Base-by-base conservation (phyloP, 2,888 invertebrate genomes). In the Oscheius sp. region DNA sequence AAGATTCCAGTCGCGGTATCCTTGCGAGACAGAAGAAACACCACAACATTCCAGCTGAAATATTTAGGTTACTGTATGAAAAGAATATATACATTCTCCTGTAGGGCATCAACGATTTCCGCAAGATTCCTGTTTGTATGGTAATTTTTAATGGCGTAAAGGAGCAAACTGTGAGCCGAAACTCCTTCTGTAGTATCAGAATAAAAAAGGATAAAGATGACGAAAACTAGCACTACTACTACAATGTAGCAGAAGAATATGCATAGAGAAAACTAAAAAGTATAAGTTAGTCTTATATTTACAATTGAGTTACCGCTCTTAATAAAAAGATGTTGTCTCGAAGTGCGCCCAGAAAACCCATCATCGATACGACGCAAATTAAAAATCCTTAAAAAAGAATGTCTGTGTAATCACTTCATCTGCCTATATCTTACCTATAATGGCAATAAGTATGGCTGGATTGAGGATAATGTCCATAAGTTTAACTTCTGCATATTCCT, bases 31-130 rank as follows among this genome's bases (percentile, higher is more conserved):
- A 0, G 88, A 88, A 0, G 85, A 84, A 1, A 89, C 88, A 13
- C 90, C 90, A 75, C 90, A 90, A 74, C 90, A 90, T 64, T 88
- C 84, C 52, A 90, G 78, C 90, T 90, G 84, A 63, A 86, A 78
- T 21, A 59, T 29, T 6, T 23, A 2, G 35, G 12, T 59, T 35
- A 59, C 7, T 35, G 13, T 16, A 35, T 25, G 12, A 27, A 56
- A 25, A 29, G 5, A 21, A 27, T 13, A 61, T 45, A 3, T 53
- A 88, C 88, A 78, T 88, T 85, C 69, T 84, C 83, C 71, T 88
- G 88, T 21, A 88, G 29, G 46, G 86, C 79, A 73, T 88, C 88
- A 69, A 88, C 83, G 43, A 88, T 78, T 73, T 88, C 88, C n/a
- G 86, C 85, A 52, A 86, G 69, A 68, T 88, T 88, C 18, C 82